phyloP scores from a whole-genome alignment of 2,888 invertebrate genomes.

The Monochamus alternatus region DNA sequence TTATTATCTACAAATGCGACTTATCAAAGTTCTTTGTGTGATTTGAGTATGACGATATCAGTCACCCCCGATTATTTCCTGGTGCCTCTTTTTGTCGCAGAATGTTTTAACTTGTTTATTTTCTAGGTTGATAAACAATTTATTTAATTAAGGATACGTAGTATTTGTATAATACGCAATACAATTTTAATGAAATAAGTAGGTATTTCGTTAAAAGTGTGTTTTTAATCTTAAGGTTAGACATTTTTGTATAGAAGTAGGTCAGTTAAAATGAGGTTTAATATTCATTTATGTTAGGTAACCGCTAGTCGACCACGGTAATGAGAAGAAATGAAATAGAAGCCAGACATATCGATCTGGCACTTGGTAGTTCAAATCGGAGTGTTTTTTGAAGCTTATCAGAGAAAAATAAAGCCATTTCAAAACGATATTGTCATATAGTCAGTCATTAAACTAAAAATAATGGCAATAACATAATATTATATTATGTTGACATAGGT shows the following conservation, averaged over 20 bases:
- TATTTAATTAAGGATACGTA: not conserved
- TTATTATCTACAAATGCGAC: too few species aligned
- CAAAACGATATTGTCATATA: conserved; percentile 8
- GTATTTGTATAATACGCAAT: not conserved
- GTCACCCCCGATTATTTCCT: not conserved
- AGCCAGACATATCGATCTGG: conserved; percentile 49
- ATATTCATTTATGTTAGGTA: conserved; percentile 34
- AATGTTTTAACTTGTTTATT: conserved; percentile 6
- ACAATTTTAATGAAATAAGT: not conserved
- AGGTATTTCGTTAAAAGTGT: conserved; percentile 10
- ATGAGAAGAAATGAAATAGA: conserved; percentile 46
- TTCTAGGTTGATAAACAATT: conserved; percentile 1
- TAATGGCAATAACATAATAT: conserved; percentile 33
- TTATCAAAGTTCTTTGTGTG: not conserved
- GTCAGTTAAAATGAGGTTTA: conserved; percentile 30
- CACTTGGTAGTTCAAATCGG: conserved; percentile 38
- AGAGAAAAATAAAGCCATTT: conserved; percentile 30
- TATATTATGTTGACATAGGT: conserved; percentile 60
- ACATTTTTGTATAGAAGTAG: conserved; percentile 19
- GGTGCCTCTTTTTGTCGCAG: conserved; percentile 27
- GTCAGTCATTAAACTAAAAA: conserved; percentile 32
- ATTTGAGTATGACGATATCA: not conserved
- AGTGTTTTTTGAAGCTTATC: conserved; percentile 28
- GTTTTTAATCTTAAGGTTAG: conserved; percentile 8
- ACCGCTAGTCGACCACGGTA: conserved; percentile 27